Evolutionary conservation across 2,888 invertebrate species (phyloP).

Genomic region (Cerastoderma edule): DNA sequence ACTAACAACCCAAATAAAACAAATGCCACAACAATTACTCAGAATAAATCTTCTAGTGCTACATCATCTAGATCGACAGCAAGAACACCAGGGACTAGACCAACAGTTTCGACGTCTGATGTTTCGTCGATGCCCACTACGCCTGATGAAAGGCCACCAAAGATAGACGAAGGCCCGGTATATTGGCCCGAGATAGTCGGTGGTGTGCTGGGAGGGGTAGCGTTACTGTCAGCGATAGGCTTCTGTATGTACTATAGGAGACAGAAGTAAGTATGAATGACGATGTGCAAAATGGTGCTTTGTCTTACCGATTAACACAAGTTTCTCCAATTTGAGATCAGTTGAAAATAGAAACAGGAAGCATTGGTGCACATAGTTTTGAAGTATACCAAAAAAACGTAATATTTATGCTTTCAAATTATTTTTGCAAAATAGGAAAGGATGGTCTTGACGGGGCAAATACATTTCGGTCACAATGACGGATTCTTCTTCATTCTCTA

Average conservation of each 20-base stretch:
- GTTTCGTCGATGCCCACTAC: slow-evolving; percentile 1
- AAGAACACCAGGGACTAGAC: not conserved
- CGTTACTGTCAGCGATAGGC: slow-evolving; percentile 49
- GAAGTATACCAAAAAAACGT: no score
- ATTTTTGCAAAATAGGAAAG: no score
- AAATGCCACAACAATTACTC: no score
- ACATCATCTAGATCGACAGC: not conserved
- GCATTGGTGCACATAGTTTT: no score
- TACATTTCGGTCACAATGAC: no score
- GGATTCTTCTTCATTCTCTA: no score
- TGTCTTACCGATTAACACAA: no score
- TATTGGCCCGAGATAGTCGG: slow-evolving; percentile 69
- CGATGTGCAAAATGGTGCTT: no score
- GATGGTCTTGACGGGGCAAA: no score
- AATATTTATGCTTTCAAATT: no score
- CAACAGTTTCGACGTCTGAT: not conserved
- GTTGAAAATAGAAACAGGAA: no score
- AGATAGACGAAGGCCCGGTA: slow-evolving; percentile 23
- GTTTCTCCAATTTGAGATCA: no score
- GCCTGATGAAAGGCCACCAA: not conserved
- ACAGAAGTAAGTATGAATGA: slow-evolving; percentile 67
- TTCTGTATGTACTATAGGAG: slow-evolving; percentile 59
- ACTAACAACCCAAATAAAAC: not conserved
- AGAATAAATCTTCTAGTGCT: not conserved
- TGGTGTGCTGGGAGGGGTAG: slow-evolving; percentile 61